Evolutionary conservation across 2,797 vertebrate genomes (phyloP).

Genomic region (Ibycter americanus): DNA sequence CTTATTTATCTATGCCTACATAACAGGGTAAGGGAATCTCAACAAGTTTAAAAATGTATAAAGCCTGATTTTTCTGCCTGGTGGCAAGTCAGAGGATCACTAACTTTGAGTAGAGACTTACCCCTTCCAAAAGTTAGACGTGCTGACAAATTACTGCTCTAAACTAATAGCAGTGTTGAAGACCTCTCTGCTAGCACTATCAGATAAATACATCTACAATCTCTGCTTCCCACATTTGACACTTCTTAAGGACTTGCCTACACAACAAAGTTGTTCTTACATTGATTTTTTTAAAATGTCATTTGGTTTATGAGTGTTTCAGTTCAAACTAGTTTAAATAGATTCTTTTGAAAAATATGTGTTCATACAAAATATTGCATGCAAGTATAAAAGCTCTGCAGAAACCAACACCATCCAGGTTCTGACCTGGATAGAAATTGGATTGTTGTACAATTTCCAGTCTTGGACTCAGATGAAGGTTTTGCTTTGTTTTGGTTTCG

Average conservation of each 20-base stretch:
- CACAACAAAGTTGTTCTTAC: conserved; percentile 51
- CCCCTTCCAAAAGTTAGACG: neutral
- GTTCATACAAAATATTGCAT: conserved; percentile 9
- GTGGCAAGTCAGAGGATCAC: neutral
- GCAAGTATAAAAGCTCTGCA: neutral
- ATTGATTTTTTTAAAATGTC: conserved; percentile 27
- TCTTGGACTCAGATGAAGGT: conserved; percentile 19
- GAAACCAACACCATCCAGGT: neutral
- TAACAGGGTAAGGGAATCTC: neutral
- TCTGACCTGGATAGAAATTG: conserved; percentile 5
- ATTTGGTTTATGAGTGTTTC: conserved; percentile 44
- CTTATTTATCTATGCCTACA: neutral
- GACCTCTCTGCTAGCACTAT: conserved; percentile 48
- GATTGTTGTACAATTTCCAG: neutral
- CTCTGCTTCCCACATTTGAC: conserved; percentile 60
- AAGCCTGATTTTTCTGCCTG: neutral
- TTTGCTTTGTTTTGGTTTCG: neutral
- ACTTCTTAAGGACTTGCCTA: conserved; percentile 56
- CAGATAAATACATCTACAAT: conserved; percentile 37
- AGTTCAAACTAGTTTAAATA: conserved; percentile 9
- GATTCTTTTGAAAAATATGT: neutral
- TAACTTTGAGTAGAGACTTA: neutral
- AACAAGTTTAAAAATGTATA: neutral
- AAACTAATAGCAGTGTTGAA: conserved; percentile 20
- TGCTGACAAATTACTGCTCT: conserved; percentile 28